A percentile compares a stretch with the other conserved stretches of the same genome.
These are phyloP conservation scores for Temnothorax unifasciatus DNA, from an alignment of 2,888 invertebrate species.

Conservation along the genomic window DNA sequence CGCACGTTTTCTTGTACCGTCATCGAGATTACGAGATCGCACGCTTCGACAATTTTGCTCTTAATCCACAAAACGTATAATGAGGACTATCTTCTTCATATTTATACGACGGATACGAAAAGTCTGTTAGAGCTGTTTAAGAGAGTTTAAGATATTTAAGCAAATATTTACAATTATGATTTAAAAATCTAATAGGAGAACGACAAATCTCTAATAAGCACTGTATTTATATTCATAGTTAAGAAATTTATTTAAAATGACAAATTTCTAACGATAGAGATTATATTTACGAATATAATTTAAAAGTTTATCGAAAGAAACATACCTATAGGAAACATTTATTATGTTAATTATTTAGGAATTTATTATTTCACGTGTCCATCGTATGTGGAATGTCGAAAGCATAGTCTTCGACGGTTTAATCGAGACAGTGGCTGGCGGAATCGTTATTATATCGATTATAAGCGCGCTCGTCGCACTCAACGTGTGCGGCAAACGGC, in stretches of 20 bases:
- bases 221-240: slow-evolving; percentile 41
- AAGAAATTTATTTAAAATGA: slow-evolving; percentile 45
- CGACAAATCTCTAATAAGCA: slow-evolving; percentile 14
- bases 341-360: slow-evolving; percentile 38
- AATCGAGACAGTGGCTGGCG: slow-evolving; percentile 44
- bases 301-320: slow-evolving; percentile 17
- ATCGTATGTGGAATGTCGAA: slow-evolving; percentile 1
- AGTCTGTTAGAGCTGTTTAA: slow-evolving; percentile 38
- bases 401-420: slow-evolving; percentile 20
- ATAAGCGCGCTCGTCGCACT: slow-evolving; percentile 51
- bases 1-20: background rate
- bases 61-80: background rate
- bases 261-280: slow-evolving; percentile 27
- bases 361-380: slow-evolving; percentile 23
- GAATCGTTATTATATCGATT: slow-evolving; percentile 52
- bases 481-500: slow-evolving; percentile 51
- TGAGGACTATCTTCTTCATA: slow-evolving; percentile 14
- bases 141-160: slow-evolving; percentile 50
- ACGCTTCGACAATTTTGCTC: background rate
- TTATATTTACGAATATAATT: slow-evolving; percentile 25
- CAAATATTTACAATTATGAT: slow-evolving; percentile 29
- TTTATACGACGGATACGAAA: slow-evolving; percentile 28
- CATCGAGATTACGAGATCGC: slow-evolving; percentile 7
- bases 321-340: background rate
- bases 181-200: slow-evolving; percentile 20